phyloP scores from a whole-genome alignment of 1,140 invertebrate species.

The Riptortus pedestris region DNA sequence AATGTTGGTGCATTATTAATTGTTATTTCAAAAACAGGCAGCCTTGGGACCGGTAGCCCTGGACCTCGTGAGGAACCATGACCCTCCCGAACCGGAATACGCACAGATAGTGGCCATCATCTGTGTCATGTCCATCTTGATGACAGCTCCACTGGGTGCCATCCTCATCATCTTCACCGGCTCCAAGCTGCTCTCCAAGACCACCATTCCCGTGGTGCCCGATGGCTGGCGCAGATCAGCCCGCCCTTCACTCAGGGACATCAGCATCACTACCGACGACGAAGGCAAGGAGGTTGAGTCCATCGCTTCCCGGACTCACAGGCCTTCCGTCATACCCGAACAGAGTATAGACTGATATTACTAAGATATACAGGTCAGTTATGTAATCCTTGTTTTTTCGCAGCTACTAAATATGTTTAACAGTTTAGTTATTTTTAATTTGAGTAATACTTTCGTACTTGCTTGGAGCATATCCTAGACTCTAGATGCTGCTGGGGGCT shows the following conservation, averaged over 20 bases:
- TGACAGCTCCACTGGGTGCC: conserved; percentile 83
- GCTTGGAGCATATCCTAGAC: no score
- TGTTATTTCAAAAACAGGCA: no score
- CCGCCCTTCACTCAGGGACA: conserved; percentile 67
- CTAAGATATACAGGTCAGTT: no score
- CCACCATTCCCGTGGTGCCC: conserved; percentile 35
- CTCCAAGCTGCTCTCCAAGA: conserved; percentile 59
- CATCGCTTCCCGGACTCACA: not conserved
- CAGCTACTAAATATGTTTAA: no score
- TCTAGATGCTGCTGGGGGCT: no score
- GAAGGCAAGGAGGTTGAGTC: conserved; percentile 41
- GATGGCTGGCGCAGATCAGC: conserved; percentile 59
- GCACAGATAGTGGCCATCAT: conserved; percentile 55
- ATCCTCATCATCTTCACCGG: conserved; percentile 74
- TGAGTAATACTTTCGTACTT: no score
- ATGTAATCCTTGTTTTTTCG: no score
- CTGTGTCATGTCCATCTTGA: conserved; percentile 77
- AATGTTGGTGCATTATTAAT: no score
- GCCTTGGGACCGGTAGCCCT: conserved; percentile 68
- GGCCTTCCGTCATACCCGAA: not conserved
- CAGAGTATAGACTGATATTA: not conserved
- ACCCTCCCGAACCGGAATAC: conserved; percentile 37
- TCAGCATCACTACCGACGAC: conserved; percentile 63
- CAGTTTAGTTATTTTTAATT: no score
- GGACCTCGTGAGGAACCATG: conserved; percentile 46